Evolutionary conservation across 1,140 invertebrate genomes (phyloP).

Genomic region (Tenebrio molitor): DNA sequence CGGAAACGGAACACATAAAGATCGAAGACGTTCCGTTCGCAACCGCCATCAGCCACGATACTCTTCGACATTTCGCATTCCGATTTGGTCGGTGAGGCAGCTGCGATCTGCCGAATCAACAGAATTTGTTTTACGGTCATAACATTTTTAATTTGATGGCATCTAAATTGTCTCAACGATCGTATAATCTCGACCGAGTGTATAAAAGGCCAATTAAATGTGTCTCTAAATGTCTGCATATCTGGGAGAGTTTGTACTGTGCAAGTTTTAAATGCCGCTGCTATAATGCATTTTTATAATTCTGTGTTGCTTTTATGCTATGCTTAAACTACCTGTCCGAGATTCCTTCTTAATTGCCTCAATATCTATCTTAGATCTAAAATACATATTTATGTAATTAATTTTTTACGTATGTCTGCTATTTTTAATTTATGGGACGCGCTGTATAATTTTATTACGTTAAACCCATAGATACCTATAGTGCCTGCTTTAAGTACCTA

Average conservation of each 20-base stretch:
- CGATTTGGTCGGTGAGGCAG: not conserved
- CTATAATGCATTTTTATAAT: conserved; percentile 23
- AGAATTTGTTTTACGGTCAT: conserved; percentile 11
- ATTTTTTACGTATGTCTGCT: conserved; percentile 37
- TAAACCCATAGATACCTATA: conserved; percentile 19
- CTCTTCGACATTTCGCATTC: not conserved
- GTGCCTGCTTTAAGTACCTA: conserved; percentile 13
- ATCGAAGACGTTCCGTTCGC: conserved; percentile 1
- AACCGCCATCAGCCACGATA: not conserved
- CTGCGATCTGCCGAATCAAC: conserved; percentile 18
- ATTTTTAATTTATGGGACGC: conserved; percentile 23
- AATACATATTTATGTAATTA: conserved; percentile 40
- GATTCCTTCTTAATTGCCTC: conserved; percentile 32
- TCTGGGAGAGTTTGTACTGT: conserved; percentile 31
- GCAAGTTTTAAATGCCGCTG: conserved; percentile 25
- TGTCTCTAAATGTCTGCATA: conserved; percentile 29
- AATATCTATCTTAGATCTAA: conserved; percentile 26
- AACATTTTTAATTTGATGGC: conserved; percentile 35
- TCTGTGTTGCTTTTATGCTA: conserved; percentile 25
- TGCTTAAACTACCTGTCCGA: conserved; percentile 25
- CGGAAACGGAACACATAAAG: conserved; percentile 39
- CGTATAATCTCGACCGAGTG: conserved; percentile 27
- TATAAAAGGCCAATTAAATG: conserved; percentile 35
- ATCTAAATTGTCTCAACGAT: conserved; percentile 21
- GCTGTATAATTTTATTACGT: conserved; percentile 35